These are phyloP conservation scores for Clarias macrocephalus DNA, from an alignment of 2,113 vertebrate species.

Conservation along the genomic window DNA sequence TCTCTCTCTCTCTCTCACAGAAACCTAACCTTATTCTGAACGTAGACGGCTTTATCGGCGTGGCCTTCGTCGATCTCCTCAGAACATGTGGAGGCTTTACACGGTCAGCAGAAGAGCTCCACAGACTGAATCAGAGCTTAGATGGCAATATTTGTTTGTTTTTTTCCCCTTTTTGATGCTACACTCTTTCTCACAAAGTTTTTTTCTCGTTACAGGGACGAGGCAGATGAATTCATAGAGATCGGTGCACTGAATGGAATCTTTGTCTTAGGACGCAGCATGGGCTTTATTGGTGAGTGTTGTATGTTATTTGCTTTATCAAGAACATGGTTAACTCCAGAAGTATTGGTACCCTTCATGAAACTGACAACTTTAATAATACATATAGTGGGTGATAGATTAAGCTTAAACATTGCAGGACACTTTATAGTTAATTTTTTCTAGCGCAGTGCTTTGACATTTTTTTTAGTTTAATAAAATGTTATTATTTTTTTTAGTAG, in stretches of 20 bases:
- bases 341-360: neutral
- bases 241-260: constrained; percentile 96
- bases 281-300: constrained; percentile 96
- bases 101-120: constrained; percentile 70
- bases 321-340: neutral
- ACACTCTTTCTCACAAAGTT: neutral
- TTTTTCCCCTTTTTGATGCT: neutral
- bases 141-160: neutral
- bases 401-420: neutral
- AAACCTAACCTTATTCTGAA: constrained; percentile 99
- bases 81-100: constrained; percentile 94
- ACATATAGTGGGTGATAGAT: neutral
- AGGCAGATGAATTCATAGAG: constrained; percentile 98
- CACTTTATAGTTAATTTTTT: neutral
- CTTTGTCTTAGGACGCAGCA: constrained; percentile 96
- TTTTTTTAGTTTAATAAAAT: too few relatives aligned
- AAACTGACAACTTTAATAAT: neutral
- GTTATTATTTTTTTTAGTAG: neutral
- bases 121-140: neutral
- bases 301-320: neutral
- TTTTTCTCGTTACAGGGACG: constrained; percentile 77
- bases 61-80: constrained; percentile 91
- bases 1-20: constrained; percentile 66
- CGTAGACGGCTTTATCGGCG: constrained; percentile 94
- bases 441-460: too few relatives aligned